Percentiles rank a stretch among this genome's conserved stretches.
Conservation (phyloP, 1,140 invertebrate species). For the Leguminivora glycinivorella region DNA sequence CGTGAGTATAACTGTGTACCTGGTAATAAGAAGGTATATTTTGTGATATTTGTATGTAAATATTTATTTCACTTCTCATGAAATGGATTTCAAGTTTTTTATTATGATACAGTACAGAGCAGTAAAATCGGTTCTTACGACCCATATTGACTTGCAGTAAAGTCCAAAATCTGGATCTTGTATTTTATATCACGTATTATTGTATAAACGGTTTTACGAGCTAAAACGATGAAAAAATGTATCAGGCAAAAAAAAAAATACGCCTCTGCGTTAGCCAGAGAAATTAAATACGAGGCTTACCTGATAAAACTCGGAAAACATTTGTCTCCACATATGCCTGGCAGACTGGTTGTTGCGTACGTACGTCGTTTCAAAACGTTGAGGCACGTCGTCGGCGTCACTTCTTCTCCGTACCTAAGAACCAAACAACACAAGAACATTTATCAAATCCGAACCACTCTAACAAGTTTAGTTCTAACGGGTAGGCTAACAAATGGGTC, state of each 20-base stretch:
- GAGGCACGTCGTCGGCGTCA: conserved; percentile 63
- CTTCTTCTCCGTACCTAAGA: conserved; percentile 54
- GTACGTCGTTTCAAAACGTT: conserved; percentile 66
- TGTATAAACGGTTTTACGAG: no score
- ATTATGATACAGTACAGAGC: no score
- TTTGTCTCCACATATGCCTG: conserved; percentile 66
- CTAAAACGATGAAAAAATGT: background rate
- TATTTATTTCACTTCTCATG: no score
- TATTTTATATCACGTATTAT: no score
- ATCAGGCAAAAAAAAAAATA: background rate
- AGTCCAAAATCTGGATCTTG: no score
- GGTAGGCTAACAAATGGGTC: background rate
- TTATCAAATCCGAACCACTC: no score
- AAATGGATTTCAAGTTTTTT: no score
- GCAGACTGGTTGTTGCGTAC: conserved; percentile 60
- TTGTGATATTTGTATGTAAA: no score
- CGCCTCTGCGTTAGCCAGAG: background rate
- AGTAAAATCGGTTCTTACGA: no score
- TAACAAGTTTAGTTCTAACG: background rate
- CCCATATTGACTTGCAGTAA: no score
- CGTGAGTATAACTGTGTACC: conserved; percentile 65
- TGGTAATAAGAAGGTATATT: conserved; percentile 32
- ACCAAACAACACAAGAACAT: no score
- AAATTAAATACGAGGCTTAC: conserved; percentile 32
- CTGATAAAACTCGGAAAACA: conserved; percentile 71